A percentile compares a stretch with the other conserved stretches of the same genome.
Conservation (phyloP, 2,888 invertebrate genomes). For the Dascillus cervinus region DNA sequence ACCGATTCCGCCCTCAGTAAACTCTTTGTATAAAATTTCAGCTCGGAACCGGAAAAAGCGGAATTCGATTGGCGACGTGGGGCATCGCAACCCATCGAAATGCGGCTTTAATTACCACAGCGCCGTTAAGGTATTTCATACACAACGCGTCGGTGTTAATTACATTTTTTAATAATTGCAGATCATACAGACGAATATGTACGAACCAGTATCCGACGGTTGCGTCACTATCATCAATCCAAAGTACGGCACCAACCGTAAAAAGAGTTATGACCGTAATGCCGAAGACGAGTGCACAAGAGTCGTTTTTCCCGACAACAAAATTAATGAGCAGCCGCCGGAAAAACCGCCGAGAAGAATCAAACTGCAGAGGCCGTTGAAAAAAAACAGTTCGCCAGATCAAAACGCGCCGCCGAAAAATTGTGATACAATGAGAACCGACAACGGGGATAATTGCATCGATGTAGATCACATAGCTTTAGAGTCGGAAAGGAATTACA, state of each 20-base stretch:
- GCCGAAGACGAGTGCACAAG: slow-evolving; percentile 21
- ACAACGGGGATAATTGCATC: slow-evolving; percentile 30
- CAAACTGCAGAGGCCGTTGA: slow-evolving; percentile 16
- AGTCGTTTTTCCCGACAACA: slow-evolving; percentile 11
- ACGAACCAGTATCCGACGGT: slow-evolving; percentile 36
- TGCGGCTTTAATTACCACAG: slow-evolving; percentile 16
- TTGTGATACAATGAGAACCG: slow-evolving; percentile 28
- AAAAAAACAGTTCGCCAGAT: slow-evolving; percentile 8
- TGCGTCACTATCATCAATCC: slow-evolving; percentile 30
- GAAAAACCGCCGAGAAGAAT: slow-evolving; percentile 29
- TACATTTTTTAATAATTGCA: slow-evolving; percentile 19
- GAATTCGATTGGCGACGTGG: background rate
- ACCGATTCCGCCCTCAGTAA: slow-evolving; percentile 14
- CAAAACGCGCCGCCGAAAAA: slow-evolving; percentile 11
- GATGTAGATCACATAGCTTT: slow-evolving; percentile 36
- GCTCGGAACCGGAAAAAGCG: background rate
- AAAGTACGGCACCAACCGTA: slow-evolving; percentile 16
- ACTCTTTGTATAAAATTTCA: slow-evolving; percentile 16
- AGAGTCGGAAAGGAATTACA: slow-evolving; percentile 28
- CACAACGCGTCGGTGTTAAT: slow-evolving; percentile 7
- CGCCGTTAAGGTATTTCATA: slow-evolving; percentile 15
- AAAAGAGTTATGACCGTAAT: slow-evolving; percentile 21
- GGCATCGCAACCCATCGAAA: background rate
- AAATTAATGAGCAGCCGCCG: slow-evolving; percentile 20
- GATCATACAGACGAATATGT: slow-evolving; percentile 33